Conservation (phyloP, 1,140 invertebrate species). For the Polypedilum vanderplanki region DNA sequence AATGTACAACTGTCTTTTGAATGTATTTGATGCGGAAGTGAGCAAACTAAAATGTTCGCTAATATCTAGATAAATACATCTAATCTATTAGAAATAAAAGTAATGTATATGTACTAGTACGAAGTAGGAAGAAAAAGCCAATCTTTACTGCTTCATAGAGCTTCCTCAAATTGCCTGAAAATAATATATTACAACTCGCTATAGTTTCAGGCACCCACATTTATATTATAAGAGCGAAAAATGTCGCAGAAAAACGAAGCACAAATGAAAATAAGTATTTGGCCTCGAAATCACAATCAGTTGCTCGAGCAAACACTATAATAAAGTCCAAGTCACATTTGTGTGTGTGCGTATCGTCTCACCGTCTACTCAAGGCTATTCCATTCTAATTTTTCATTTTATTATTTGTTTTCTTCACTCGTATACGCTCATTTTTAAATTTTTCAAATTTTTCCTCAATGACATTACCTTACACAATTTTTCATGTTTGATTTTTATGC, state of each 20-base stretch:
- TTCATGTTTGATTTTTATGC: background rate
- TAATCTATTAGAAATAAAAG: no score
- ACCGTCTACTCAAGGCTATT: constrained; percentile 12
- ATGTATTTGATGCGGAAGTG: constrained; percentile 3
- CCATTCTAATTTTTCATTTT: constrained; percentile 15
- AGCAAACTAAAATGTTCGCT: background rate
- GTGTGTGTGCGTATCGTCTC: background rate
- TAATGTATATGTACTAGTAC: no score
- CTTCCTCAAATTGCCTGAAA: no score
- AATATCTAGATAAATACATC: no score
- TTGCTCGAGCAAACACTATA: background rate
- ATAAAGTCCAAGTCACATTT: no score
- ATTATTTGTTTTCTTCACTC: background rate
- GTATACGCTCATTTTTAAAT: background rate
- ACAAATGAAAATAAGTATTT: constrained; percentile 14
- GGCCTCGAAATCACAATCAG: constrained; percentile 10
- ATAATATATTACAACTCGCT: no score
- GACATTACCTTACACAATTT: constrained; percentile 26
- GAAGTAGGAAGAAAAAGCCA: no score
- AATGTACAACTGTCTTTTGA: background rate
- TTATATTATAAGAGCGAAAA: background rate
- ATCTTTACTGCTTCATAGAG: no score
- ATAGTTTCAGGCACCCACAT: background rate
- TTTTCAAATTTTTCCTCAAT: constrained; percentile 19
- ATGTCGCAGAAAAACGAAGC: background rate